phyloP scores from a whole-genome alignment of 1,140 invertebrate species.

The Formica selysi region DNA sequence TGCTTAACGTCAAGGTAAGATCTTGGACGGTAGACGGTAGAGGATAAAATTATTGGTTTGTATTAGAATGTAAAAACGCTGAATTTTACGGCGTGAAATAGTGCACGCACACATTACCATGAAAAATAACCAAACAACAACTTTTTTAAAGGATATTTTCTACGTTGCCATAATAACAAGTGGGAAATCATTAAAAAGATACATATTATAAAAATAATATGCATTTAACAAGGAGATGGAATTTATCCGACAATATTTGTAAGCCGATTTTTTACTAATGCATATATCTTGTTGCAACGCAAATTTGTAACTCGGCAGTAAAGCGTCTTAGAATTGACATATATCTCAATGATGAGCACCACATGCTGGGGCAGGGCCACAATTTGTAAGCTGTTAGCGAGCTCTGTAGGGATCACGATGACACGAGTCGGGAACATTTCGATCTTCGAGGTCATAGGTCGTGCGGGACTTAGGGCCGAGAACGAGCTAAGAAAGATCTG shows the following conservation, averaged over 20 bases:
- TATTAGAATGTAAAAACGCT: slow-evolving; percentile 17
- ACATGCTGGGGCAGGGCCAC: neutral
- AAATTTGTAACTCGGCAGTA: neutral
- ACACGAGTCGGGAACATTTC: slow-evolving; percentile 9
- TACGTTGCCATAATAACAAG: neutral
- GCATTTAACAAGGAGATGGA: neutral
- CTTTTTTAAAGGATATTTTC: neutral
- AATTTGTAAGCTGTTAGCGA: slow-evolving; percentile 45
- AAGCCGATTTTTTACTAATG: neutral
- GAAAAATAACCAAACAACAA: neutral
- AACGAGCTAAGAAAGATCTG: neutral
- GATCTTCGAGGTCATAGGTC: slow-evolving; percentile 20
- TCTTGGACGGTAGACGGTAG: neutral
- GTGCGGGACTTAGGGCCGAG: neutral
- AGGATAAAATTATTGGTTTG: slow-evolving; percentile 23
- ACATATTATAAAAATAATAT: neutral
- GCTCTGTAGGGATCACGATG: slow-evolving; percentile 27
- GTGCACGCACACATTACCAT: neutral
- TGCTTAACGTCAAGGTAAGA: slow-evolving; percentile 15
- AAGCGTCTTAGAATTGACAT: neutral
- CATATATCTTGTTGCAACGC: neutral
- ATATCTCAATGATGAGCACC: neutral
- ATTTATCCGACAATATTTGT: neutral
- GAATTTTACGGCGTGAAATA: neutral
- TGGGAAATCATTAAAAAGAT: neutral